phyloP scores from a whole-genome alignment of 2,113 vertebrate genomes.

The Podocnemis expansa region DNA sequence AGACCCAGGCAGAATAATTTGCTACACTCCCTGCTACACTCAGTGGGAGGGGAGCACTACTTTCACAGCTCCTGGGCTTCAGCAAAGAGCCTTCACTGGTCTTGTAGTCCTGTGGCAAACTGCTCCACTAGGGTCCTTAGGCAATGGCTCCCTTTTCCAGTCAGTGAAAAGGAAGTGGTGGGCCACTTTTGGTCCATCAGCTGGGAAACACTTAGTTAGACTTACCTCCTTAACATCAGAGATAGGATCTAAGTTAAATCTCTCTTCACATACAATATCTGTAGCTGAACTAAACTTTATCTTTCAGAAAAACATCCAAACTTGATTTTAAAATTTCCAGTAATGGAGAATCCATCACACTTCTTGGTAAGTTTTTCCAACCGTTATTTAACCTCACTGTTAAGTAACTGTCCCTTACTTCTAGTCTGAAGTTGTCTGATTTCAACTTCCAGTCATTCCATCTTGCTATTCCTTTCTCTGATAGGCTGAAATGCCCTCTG shows the following conservation, averaged over 20 bases:
- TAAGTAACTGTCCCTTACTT: background rate
- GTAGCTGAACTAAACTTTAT: background rate
- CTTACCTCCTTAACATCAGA: background rate
- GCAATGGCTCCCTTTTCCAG: no score
- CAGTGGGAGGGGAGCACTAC: no score
- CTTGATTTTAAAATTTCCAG: background rate
- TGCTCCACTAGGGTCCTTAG: no score
- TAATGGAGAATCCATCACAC: background rate
- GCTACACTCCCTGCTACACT: no score
- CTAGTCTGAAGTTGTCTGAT: background rate
- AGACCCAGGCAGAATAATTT: no score
- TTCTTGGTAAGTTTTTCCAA: background rate
- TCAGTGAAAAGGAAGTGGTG: no score
- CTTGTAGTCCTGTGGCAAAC: no score
- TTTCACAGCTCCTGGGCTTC: no score
- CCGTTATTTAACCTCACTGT: background rate
- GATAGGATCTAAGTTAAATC: background rate
- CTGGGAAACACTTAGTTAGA: no score
- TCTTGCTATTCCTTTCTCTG: background rate
- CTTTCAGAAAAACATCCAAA: background rate
- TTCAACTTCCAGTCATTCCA: background rate
- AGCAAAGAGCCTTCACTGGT: no score
- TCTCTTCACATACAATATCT: background rate
- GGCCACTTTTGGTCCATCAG: no score
- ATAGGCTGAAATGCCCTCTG: background rate